Percentiles rank a stretch among this genome's conserved stretches.
Evolutionary conservation across 2,888 invertebrate genomes (phyloP).

Genomic region (Brachynemurus nebulosus): DNA sequence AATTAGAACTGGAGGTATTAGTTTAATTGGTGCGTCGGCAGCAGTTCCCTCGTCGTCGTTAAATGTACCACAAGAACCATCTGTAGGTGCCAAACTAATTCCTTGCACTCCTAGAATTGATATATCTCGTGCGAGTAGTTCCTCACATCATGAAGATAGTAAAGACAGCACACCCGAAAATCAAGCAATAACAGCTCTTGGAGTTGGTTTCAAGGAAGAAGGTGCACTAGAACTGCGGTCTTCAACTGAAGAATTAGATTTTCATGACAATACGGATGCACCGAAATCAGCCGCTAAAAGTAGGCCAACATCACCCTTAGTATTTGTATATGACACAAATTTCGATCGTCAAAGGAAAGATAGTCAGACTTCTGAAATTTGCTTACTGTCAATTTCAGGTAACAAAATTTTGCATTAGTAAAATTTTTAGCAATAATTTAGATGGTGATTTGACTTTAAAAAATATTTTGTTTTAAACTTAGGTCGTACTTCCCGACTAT

Average conservation of each 20-base stretch:
- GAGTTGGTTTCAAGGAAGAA: constrained; percentile 52
- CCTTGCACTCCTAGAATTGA: constrained; percentile 75
- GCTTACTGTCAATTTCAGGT: constrained; percentile 39
- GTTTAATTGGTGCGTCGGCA: constrained; percentile 24
- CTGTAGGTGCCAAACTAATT: constrained; percentile 29
- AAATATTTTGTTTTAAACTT: constrained; percentile 37
- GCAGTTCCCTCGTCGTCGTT: constrained; percentile 23
- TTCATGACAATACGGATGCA: constrained; percentile 37
- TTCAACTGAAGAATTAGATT: constrained; percentile 78
- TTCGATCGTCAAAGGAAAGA: constrained; percentile 53
- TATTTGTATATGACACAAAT: constrained; percentile 33
- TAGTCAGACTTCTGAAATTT: constrained; percentile 63
- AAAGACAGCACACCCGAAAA: constrained; percentile 70
- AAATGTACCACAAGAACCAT: constrained; percentile 18
- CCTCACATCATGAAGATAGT: constrained; percentile 71
- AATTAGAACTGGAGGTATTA: constrained; percentile 23
- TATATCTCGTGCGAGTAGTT: constrained; percentile 78
- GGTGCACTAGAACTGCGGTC: constrained; percentile 74
- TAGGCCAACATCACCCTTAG: constrained; percentile 28
- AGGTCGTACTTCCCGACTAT: constrained; percentile 67
- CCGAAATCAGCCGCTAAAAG: constrained; percentile 18
- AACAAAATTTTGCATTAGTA: background rate
- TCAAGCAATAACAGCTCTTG: constrained; percentile 31
- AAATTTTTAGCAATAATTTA: background rate
- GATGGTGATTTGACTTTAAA: background rate